phyloP scores from a whole-genome alignment of 2,888 invertebrate genomes.

The Plusia festucae region DNA sequence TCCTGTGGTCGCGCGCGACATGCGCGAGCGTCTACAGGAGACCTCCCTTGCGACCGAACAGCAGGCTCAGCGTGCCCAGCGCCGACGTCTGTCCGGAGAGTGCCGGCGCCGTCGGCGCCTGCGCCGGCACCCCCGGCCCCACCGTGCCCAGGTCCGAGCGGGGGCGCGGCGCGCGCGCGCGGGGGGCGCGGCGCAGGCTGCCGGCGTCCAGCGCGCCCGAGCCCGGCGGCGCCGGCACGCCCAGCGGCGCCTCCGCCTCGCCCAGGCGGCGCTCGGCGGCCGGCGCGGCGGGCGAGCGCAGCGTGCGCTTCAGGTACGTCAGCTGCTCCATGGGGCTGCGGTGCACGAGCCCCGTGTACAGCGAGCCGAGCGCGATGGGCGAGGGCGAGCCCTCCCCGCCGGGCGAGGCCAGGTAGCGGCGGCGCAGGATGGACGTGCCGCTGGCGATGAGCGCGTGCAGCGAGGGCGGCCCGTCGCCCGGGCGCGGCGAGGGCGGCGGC shows the following conservation, averaged over 20 bases:
- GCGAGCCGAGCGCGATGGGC: slow-evolving; percentile 90
- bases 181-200: slow-evolving; percentile 80
- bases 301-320: slow-evolving; percentile 91
- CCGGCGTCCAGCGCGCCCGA: slow-evolving; percentile 88
- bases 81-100: slow-evolving; percentile 73
- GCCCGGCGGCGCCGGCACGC: slow-evolving; percentile 90
- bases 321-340: slow-evolving; percentile 94
- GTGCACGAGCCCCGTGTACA: slow-evolving; percentile 91
- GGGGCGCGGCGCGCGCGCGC: slow-evolving; percentile 81
- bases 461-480: slow-evolving; percentile 88
- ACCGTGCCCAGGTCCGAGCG: slow-evolving; percentile 74
- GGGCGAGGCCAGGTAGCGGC: slow-evolving; percentile 88
- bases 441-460: slow-evolving; percentile 88
- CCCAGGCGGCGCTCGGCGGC: slow-evolving; percentile 79
- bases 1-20: slow-evolving; percentile 13
- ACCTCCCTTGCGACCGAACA: slow-evolving; percentile 96
- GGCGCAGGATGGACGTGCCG: slow-evolving; percentile 82
- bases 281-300: slow-evolving; percentile 82
- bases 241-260: slow-evolving; percentile 80
- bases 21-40: slow-evolving; percentile 84
- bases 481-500: slow-evolving; percentile 91
- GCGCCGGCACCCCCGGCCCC: slow-evolving; percentile 89
- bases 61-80: slow-evolving; percentile 93
- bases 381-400: slow-evolving; percentile 90
- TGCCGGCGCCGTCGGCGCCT: slow-evolving; percentile 62